Base-by-base conservation (phyloP, 2,888 invertebrate genomes). In the Epinotia brunnichana region DNA sequence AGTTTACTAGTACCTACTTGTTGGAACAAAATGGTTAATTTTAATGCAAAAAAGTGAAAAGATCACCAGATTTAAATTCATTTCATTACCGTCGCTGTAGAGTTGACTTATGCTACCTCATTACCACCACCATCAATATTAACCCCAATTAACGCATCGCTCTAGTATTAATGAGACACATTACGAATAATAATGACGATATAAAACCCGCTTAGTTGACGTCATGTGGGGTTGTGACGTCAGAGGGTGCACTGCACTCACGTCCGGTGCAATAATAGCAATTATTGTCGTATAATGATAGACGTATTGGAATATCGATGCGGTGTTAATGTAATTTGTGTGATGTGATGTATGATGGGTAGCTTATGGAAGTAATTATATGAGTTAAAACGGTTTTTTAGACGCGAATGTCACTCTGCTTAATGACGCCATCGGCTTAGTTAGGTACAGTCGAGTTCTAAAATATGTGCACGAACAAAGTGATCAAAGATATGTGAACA, bases 81-180 rank as follows among this genome's bases (percentile, higher is more conserved):
- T 35, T 35, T 35, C 35, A 35, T 35, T 35, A 35, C 35, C 5
- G 48, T 7, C n/a, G 48, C 61, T 0, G 15, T 48, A 51, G 29
- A 4, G 19, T 54, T 54, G 39, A 39, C 29, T 10, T 19, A 19
- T 54, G n/a, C 10, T 53, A 35, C 54, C 66, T 21, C 54, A 66
- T 66, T 66, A 24, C 17, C 66, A 56, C 41, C 21, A 1, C 13
- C 66, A 66, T 66, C 21, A 66, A 56, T 66, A 66, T 66, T 66
- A 66, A 66, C 66, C 54, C 56, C 54, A 66, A 66, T 66, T 66
- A 66, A 66, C 41, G 41, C 66, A 56, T n/a, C 66, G 41, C 56
- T 66, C 15, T 66, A 21, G 21, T 66, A 66, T 66, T 66, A 66
- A 66, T 66, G 66, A 66, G 13, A 13, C 24, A 3, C 54, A 64